These are phyloP conservation scores for Tetragonula clypearis DNA, from an alignment of 1,140 invertebrate species.

Conservation along the genomic window DNA sequence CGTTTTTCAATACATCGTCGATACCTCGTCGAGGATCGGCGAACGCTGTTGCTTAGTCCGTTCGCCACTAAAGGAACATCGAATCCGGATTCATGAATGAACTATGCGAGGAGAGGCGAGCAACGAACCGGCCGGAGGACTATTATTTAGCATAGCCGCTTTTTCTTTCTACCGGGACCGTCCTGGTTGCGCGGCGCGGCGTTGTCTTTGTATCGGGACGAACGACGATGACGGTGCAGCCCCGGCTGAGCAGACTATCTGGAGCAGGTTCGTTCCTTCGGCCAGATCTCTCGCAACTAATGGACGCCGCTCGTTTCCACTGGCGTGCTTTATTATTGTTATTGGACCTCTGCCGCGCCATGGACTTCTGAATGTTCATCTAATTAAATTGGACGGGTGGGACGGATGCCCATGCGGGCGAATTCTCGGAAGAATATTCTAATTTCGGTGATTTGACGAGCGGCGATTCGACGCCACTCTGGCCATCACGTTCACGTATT, in stretches of 20 bases:
- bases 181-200: constrained; percentile 63
- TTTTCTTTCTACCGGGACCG: constrained; percentile 71
- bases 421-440: constrained; percentile 27
- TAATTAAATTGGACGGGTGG: constrained; percentile 40
- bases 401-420: background rate
- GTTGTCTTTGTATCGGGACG: constrained; percentile 77
- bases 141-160: constrained; percentile 81
- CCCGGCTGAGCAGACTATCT: constrained; percentile 56
- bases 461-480: background rate
- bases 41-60: constrained; percentile 18
- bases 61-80: constrained; percentile 60
- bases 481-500: too few species aligned
- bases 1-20: constrained; percentile 30
- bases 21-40: constrained; percentile 15
- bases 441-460: background rate
- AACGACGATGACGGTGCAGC: constrained; percentile 80
- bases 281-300: constrained; percentile 67
- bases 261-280: constrained; percentile 70
- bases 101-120: constrained; percentile 68
- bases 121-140: constrained; percentile 65
- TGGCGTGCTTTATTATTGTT: constrained; percentile 77
- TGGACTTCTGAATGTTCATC: constrained; percentile 30
- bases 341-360: constrained; percentile 71
- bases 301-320: constrained; percentile 72
- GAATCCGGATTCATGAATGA: constrained; percentile 76